These are phyloP conservation scores for Hiodon tergisus DNA, from an alignment of 2,113 vertebrate species.

Conservation along the genomic window DNA sequence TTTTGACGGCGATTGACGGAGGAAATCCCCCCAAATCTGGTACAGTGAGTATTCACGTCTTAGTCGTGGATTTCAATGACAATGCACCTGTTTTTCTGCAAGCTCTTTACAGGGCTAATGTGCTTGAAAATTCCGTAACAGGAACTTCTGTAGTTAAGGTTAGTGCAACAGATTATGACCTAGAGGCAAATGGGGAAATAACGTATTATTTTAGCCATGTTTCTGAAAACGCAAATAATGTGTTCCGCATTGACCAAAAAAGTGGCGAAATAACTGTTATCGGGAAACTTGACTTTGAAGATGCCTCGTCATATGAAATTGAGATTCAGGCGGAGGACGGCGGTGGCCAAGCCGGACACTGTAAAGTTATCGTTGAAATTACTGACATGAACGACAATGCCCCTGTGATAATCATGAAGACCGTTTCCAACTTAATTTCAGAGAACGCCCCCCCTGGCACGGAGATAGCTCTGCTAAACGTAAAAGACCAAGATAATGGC, in stretches of 20 bases:
- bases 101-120: neutral
- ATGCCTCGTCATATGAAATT: neutral
- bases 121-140: neutral
- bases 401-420: neutral
- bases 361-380: neutral
- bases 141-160: neutral
- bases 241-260: neutral
- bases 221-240: neutral
- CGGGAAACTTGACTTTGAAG: neutral
- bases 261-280: neutral
- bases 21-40: neutral
- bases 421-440: neutral
- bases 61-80: neutral
- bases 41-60: neutral
- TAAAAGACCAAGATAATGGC: neutral
- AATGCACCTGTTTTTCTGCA: neutral
- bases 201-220: neutral
- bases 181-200: neutral
- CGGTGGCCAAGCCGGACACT: neutral
- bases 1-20: neutral
- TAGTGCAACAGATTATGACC: neutral
- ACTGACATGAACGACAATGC: neutral
- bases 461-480: neutral
- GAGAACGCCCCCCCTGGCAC: neutral
- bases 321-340: neutral